Conservation (phyloP, 2,888 invertebrate species). For the Polyploca ridens region DNA sequence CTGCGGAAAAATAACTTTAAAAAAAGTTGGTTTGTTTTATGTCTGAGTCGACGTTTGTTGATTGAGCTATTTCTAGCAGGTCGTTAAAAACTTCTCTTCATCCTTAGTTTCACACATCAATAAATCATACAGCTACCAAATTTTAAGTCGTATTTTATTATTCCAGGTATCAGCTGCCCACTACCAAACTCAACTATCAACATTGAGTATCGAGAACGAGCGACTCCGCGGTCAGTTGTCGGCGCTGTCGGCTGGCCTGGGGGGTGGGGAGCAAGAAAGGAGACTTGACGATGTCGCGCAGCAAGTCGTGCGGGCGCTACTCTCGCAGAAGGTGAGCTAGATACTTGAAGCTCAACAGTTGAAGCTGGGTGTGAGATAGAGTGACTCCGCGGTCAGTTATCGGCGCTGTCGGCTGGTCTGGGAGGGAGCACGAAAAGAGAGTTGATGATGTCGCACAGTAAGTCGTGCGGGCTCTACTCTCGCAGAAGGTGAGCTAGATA, state of each 20-base stretch:
- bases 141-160: constrained; percentile 19
- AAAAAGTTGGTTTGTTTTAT: constrained; percentile 5
- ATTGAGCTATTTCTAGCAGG: constrained; percentile 2
- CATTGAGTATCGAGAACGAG: constrained; percentile 88
- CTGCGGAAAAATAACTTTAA: constrained; percentile 38
- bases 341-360: constrained; percentile 14
- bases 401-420: too few relatives aligned
- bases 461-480: too few relatives aligned
- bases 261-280: constrained; percentile 89
- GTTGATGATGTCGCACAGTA: too few relatives aligned
- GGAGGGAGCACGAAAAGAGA: too few relatives aligned
- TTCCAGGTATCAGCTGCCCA: constrained; percentile 89
- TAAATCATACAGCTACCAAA: background rate
- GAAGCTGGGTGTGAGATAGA: constrained; percentile 5
- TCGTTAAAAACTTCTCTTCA: background rate
- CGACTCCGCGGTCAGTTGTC: constrained; percentile 86
- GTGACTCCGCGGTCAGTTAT: too few relatives aligned
- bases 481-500: too few relatives aligned
- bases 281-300: constrained; percentile 93
- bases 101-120: background rate
- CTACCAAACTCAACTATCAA: constrained; percentile 87
- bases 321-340: constrained; percentile 91
- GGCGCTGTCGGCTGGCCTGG: constrained; percentile 63
- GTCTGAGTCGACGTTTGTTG: background rate
- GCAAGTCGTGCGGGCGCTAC: constrained; percentile 91